phyloP scores from a whole-genome alignment of 2,888 invertebrate species.

The Pammene fasciana region DNA sequence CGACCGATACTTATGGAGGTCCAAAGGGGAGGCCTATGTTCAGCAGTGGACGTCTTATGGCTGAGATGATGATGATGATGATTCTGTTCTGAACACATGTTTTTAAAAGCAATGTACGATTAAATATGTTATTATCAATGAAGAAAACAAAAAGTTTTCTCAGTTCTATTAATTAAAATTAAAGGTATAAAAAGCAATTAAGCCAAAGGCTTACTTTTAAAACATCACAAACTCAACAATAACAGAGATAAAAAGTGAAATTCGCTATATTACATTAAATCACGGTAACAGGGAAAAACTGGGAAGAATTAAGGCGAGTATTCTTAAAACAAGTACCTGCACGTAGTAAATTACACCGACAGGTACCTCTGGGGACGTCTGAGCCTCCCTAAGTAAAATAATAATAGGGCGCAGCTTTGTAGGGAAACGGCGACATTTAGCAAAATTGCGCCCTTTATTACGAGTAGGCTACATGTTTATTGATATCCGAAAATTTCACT shows the following conservation, averaged over 20 bases:
- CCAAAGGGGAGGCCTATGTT: too few species aligned
- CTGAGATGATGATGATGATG: too few species aligned
- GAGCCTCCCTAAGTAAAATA: conserved; percentile 76
- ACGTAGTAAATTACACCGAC: conserved; percentile 75
- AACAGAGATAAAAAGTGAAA: conserved; percentile 55
- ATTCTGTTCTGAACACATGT: too few species aligned
- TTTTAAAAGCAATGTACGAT: too few species aligned
- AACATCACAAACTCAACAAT: conserved; percentile 44
- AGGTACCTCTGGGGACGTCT: conserved; percentile 72
- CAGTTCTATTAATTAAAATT: neutral
- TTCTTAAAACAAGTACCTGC: conserved; percentile 47
- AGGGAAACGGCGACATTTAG: conserved; percentile 61
- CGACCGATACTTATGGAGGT: too few species aligned
- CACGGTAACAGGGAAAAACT: conserved; percentile 56
- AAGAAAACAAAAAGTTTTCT: neutral
- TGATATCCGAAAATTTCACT: conserved; percentile 49
- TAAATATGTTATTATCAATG: too few species aligned
- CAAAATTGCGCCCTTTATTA: conserved; percentile 62
- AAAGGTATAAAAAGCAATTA: conserved; percentile 26
- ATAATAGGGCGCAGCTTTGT: conserved; percentile 72
- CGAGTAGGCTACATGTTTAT: conserved; percentile 53
- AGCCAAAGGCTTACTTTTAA: conserved; percentile 28
- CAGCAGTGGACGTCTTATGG: too few species aligned
- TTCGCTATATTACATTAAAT: conserved; percentile 62
- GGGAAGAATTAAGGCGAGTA: conserved; percentile 57